These are phyloP conservation scores for Morone saxatilis DNA, from an alignment of 2,113 vertebrate genomes.

Conservation along the genomic window DNA sequence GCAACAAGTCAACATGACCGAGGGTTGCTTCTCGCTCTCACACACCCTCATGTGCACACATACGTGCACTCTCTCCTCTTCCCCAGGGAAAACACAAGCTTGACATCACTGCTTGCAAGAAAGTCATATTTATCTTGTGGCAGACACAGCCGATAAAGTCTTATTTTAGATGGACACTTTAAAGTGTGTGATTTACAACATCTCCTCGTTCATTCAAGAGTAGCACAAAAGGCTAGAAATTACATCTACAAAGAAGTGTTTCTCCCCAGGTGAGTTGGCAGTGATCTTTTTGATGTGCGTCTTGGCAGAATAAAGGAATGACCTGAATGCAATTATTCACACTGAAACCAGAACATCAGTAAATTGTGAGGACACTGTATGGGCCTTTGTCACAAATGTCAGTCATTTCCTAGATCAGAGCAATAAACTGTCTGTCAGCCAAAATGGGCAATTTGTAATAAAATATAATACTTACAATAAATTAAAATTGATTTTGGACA, in stretches of 20 bases:
- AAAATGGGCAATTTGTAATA: conserved; percentile 43
- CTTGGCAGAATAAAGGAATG: conserved; percentile 35
- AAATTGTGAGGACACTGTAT: conserved; percentile 12
- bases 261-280: conserved; percentile 56
- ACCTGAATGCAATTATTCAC: conserved; percentile 59
- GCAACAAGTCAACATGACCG: conserved; percentile 75
- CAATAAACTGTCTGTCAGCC: conserved; percentile 34
- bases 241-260: conserved; percentile 44
- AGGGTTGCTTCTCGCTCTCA: conserved; percentile 57
- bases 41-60: conserved; percentile 1
- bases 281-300: conserved; percentile 62
- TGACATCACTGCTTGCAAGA: conserved; percentile 48
- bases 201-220: conserved; percentile 55
- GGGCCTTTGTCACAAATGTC: conserved; percentile 31
- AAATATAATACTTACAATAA: conserved; percentile 38
- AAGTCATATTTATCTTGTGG: conserved; percentile 44
- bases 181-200: conserved; percentile 53
- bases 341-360: conserved; percentile 30
- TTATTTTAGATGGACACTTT: conserved; percentile 63
- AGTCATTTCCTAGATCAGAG: conserved; percentile 23
- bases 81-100: conserved; percentile 34
- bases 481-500: conserved; percentile 55
- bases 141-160: conserved; percentile 13
- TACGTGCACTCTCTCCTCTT: neutral
- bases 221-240: conserved; percentile 31